These are phyloP conservation scores for Orchestia grillus DNA, from an alignment of 1,140 invertebrate species.

Conservation along the genomic window DNA sequence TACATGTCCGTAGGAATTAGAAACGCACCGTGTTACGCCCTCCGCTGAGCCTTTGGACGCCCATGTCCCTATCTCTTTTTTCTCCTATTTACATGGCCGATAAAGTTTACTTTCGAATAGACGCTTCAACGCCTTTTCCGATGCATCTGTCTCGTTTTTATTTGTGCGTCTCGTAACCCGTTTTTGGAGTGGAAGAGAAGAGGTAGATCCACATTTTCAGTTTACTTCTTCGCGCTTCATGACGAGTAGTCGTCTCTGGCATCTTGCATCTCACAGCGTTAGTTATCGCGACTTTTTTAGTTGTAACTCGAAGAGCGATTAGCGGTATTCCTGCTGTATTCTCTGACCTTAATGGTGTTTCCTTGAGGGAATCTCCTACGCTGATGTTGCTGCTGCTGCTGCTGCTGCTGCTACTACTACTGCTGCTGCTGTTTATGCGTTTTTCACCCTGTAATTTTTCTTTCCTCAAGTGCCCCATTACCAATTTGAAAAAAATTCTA, in stretches of 20 bases:
- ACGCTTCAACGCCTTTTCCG: neutral
- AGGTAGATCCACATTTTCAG: neutral
- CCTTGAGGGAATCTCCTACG: too few species aligned
- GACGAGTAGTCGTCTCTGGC: too few species aligned
- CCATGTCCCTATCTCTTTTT: conserved; percentile 15
- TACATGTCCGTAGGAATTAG: conserved; percentile 32
- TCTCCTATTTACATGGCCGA: neutral
- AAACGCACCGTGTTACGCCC: neutral
- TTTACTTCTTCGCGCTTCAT: too few species aligned
- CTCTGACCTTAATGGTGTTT: too few species aligned
- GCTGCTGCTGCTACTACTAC: too few species aligned
- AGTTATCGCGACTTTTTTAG: too few species aligned
- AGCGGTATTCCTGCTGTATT: too few species aligned
- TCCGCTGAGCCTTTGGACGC: neutral
- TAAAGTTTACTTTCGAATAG: conserved; percentile 30
- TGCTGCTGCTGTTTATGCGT: neutral
- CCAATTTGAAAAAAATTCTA: neutral
- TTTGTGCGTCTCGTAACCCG: neutral
- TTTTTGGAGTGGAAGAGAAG: neutral
- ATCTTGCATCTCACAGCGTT: too few species aligned
- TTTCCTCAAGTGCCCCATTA: neutral
- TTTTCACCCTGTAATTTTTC: too few species aligned
- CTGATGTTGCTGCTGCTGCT: too few species aligned
- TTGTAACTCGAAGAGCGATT: too few species aligned
- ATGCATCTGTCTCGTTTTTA: neutral